Conservation (phyloP, 2,888 invertebrate species). For the Cylindroiulus punctatus region DNA sequence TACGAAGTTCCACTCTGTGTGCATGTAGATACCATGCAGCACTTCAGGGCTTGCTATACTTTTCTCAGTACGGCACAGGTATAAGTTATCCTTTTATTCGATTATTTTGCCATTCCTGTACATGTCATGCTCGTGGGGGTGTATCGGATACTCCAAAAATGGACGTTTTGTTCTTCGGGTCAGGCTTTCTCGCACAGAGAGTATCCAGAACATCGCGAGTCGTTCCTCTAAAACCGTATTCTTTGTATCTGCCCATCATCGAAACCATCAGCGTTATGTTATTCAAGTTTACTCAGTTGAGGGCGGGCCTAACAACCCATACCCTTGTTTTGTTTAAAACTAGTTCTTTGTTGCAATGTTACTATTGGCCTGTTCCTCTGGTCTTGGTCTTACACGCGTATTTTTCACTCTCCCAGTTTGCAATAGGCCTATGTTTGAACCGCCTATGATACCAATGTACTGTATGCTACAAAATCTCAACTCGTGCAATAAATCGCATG, state of each 20-base stretch:
- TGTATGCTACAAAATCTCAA: neutral
- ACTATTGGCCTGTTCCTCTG: neutral
- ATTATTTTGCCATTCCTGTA: constrained; percentile 9
- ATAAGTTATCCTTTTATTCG: neutral
- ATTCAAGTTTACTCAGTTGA: neutral
- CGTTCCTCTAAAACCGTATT: neutral
- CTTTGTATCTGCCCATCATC: neutral
- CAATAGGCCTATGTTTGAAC: neutral
- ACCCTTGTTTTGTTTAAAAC: neutral
- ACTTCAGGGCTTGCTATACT: neutral
- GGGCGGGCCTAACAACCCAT: neutral
- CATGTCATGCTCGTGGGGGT: neutral
- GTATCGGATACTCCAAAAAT: neutral
- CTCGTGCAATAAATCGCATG: neutral
- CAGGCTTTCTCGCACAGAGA: neutral
- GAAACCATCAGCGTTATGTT: neutral
- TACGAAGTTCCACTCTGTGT: neutral
- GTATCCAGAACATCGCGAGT: neutral
- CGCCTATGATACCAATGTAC: neutral
- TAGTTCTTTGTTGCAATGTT: neutral
- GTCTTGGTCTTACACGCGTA: neutral
- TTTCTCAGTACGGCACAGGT: neutral
- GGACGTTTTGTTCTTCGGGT: neutral
- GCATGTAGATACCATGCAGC: neutral
- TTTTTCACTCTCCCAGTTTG: neutral